Base-by-base conservation (phyloP, 2,797 vertebrate genomes). In the Aratinga solstitialis region DNA sequence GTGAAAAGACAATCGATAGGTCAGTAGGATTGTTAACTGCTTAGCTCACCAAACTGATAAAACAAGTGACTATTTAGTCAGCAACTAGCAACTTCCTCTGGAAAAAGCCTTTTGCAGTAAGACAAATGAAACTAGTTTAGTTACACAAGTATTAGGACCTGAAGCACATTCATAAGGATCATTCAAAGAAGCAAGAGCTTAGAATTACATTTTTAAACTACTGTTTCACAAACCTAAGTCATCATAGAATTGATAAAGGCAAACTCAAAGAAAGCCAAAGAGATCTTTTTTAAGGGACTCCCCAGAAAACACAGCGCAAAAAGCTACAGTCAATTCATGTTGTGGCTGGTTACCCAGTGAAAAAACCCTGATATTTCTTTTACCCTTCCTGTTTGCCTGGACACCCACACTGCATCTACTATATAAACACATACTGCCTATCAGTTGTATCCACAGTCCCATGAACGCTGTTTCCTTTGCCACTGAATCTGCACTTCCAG, bases 241-340 rank as follows among this genome's bases (percentile, higher is more conserved):
- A 67, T 47, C 22, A 68, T 4, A 65, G 24, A 91, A 80, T 5
- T 42, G 38, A 30, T 40, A 78, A 94, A 67, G 12, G 7, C 32
- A 80, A 94, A 85, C 36, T 43, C 42, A 74, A 84, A 74, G 68
- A 45, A 89, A 94, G 42, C 7, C 26, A 61, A 40, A 62, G 48
- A 69, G 23, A 82, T 72, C 7, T 10, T 79, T 87, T 53, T 34
- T 38, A 48, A 20, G 43, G 20, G 76, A 24, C 18, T 83, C 36
- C 2, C 1, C 11, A 84, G 53, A 80, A 76, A 88, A 74, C 13
- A 62, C 1, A n/a, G 4, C n/a, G 14, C 56, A 87, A 82, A 68
- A 79, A 87, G 16, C 43, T 84, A 32, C 0, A 40, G 24, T n/a
- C n/a, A 67, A 19, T 50, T 82, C 36, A 73, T 2, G 2, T 4